Conservation (phyloP, 2,797 vertebrate species). For the Lutjanus argentimaculatus region DNA sequence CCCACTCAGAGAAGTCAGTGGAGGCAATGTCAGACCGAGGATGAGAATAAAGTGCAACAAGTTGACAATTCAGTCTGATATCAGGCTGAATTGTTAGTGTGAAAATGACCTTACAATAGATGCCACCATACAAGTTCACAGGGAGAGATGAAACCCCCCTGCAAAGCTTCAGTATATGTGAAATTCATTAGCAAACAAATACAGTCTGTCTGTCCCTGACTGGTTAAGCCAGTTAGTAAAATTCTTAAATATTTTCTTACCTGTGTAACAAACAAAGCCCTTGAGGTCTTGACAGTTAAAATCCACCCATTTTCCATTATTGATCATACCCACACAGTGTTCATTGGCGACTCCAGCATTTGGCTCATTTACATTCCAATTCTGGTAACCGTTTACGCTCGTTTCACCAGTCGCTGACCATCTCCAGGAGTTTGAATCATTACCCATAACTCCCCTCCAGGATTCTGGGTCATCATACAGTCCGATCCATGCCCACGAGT, state of each 20-base stretch:
- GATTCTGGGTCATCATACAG: constrained; percentile 18
- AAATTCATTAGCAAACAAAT: neutral
- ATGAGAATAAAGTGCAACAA: too few species aligned
- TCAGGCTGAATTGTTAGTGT: too few species aligned
- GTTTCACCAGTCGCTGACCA: constrained; percentile 38
- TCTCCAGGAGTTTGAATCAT: constrained; percentile 43
- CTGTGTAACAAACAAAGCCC: constrained; percentile 27
- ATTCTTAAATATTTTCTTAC: constrained; percentile 8
- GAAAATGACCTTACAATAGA: too few species aligned
- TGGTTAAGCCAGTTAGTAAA: neutral
- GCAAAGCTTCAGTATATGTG: too few species aligned
- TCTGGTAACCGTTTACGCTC: neutral
- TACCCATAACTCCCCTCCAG: constrained; percentile 23
- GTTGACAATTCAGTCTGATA: too few species aligned
- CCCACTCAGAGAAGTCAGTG: too few species aligned
- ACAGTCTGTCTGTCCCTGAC: neutral
- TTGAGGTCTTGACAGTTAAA: fast-evolving
- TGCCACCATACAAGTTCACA: too few species aligned
- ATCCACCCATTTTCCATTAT: fast-evolving
- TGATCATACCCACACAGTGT: fast-evolving
- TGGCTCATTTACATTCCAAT: neutral
- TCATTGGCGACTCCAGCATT: fast-evolving
- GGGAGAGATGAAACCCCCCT: too few species aligned
- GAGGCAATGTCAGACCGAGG: too few species aligned
- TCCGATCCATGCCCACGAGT: constrained; percentile 40